phyloP scores from a whole-genome alignment of 2,888 invertebrate species.

The Icerya purchasi region DNA sequence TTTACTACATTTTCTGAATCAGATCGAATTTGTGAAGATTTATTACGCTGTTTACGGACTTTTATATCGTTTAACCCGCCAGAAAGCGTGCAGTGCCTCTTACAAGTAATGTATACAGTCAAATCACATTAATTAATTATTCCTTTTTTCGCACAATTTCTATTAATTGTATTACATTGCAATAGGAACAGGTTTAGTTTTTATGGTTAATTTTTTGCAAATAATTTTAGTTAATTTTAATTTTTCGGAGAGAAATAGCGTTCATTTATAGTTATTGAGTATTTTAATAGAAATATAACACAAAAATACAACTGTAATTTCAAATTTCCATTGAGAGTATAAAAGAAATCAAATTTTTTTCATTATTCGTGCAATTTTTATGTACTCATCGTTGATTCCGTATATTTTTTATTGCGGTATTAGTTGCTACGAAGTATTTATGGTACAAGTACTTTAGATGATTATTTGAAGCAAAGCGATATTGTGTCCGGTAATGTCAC shows the following conservation, averaged over 20 bases:
- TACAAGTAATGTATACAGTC: neutral
- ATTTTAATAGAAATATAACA: too few relatives aligned
- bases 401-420: constrained; percentile 28
- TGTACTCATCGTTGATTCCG: too few relatives aligned
- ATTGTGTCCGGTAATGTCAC: neutral
- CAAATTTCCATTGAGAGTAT: too few relatives aligned
- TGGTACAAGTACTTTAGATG: neutral
- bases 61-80: constrained; percentile 8
- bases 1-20: constrained; percentile 45
- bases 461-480: neutral
- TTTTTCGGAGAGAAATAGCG: too few relatives aligned
- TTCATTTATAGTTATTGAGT: too few relatives aligned
- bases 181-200: neutral
- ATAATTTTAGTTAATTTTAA: too few relatives aligned
- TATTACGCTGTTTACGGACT: constrained; percentile 3
- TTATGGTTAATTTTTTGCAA: neutral
- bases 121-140: neutral
- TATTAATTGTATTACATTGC: neutral
- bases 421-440: constrained; percentile 22
- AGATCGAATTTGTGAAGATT: constrained; percentile 26
- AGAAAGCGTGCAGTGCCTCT: constrained; percentile 1
- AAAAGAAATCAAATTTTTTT: too few relatives aligned
- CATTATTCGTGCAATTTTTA: too few relatives aligned
- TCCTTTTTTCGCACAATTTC: neutral
- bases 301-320: too few relatives aligned